These are phyloP conservation scores for Enoplosus armatus DNA, from an alignment of 2,797 vertebrate species.

Conservation along the genomic window DNA sequence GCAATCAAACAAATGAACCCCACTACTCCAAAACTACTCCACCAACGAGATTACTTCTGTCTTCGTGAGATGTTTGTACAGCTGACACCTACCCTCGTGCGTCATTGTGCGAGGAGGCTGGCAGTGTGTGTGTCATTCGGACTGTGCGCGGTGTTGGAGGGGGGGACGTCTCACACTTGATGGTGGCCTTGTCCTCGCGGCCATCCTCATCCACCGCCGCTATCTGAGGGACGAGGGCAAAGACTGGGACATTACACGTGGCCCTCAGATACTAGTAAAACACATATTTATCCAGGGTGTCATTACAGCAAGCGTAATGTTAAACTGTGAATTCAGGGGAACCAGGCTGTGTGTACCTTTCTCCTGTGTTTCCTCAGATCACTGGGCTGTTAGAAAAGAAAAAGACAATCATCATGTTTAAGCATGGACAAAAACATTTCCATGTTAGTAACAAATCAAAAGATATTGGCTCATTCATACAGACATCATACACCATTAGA, in stretches of 20 bases:
- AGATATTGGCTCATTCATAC: conserved; percentile 13
- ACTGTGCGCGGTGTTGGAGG: conserved; percentile 94
- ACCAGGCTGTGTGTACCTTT: conserved; percentile 87
- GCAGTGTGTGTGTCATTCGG: conserved; percentile 97
- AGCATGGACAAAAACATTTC: background rate
- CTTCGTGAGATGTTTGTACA: background rate
- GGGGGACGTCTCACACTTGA: conserved; percentile 99
- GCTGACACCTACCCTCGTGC: conserved; percentile 87
- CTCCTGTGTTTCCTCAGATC: conserved; percentile 98
- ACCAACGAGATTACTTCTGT: background rate
- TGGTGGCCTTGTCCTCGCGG: conserved; percentile 98
- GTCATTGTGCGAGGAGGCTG: conserved; percentile 96
- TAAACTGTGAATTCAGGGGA: background rate
- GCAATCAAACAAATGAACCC: background rate
- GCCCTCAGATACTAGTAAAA: background rate
- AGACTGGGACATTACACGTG: background rate
- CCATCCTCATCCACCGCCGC: conserved; percentile 97
- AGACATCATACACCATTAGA: conserved; percentile 47
- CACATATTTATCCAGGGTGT: background rate
- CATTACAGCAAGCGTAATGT: background rate
- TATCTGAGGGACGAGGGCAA: conserved; percentile 83
- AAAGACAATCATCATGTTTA: conserved; percentile 1
- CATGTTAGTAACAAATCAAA: conserved; percentile 23
- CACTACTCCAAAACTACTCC: background rate
- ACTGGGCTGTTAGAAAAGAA: conserved; percentile 89